A percentile compares a stretch with the other conserved stretches of the same genome.
These are phyloP conservation scores for Nephila pilipes DNA, from an alignment of 1,140 invertebrate species.

Conservation along the genomic window DNA sequence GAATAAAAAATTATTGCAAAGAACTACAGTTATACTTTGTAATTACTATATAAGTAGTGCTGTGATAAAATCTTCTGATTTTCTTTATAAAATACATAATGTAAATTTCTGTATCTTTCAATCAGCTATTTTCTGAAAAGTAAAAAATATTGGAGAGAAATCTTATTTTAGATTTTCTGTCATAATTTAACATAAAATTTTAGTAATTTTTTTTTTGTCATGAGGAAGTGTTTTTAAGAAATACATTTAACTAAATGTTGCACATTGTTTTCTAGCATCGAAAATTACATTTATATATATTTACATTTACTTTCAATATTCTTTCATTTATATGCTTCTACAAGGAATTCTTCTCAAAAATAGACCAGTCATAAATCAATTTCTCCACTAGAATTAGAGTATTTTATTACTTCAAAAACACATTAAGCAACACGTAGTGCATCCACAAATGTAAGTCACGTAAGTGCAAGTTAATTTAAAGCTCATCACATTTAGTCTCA, in stretches of 20 bases:
- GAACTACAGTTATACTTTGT: neutral
- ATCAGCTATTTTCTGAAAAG: neutral
- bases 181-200: neutral
- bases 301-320: neutral
- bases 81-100: neutral
- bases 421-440: conserved; percentile 12
- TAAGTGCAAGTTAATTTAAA: conserved; percentile 43
- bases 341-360: conserved; percentile 21
- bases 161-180: neutral
- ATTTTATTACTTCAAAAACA: neutral
- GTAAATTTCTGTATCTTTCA: neutral
- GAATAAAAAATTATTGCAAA: neutral
- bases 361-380: conserved; percentile 17
- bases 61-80: conserved; percentile 9
- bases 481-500: conserved; percentile 34
- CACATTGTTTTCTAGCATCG: neutral
- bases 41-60: neutral
- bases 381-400: neutral
- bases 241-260: neutral
- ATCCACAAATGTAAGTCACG: conserved; percentile 31
- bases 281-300: neutral
- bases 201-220: too few species aligned
- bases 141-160: neutral
- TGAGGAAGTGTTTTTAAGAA: neutral
- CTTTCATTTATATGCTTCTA: neutral